These are phyloP conservation scores for Amphiura filiformis DNA, from an alignment of 35 echinoderm and acorn worm genomes.

Conservation along the genomic window DNA sequence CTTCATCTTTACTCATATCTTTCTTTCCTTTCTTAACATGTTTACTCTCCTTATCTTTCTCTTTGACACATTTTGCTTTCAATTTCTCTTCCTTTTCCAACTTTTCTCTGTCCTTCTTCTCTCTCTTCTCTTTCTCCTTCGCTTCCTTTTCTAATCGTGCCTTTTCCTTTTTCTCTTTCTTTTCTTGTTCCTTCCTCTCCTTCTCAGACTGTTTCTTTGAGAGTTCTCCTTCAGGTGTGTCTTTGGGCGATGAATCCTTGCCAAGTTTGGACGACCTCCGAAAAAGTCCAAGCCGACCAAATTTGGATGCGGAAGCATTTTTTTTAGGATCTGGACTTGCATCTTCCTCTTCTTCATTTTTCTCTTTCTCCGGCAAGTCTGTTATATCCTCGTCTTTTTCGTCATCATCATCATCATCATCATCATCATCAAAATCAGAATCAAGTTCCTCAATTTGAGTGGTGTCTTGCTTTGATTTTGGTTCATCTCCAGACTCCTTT, in stretches of 20 bases:
- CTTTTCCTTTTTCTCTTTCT: constrained; percentile 41
- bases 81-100: constrained; percentile 22
- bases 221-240: constrained; percentile 10
- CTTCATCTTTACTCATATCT: not conserved
- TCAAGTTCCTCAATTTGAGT: not conserved
- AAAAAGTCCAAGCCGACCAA: constrained; percentile 50
- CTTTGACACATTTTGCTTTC: not conserved
- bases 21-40: not conserved
- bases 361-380: constrained; percentile 31
- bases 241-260: constrained; percentile 21
- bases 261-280: constrained; percentile 51
- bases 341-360: not conserved
- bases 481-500: not conserved
- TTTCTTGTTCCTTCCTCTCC: constrained; percentile 32
- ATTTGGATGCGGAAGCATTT: constrained; percentile 1
- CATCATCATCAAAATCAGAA: not conserved
- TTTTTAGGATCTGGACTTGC: not conserved
- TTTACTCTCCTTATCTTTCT: not conserved
- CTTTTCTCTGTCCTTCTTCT: constrained; percentile 14
- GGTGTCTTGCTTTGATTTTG: not conserved
- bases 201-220: constrained; percentile 25
- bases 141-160: constrained; percentile 4
- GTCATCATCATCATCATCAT: constrained; percentile 25
- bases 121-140: constrained; percentile 28
- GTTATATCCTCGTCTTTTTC: not conserved